Evolutionary conservation across 2,113 vertebrate species (phyloP).

Genomic region (Felis chaus): DNA sequence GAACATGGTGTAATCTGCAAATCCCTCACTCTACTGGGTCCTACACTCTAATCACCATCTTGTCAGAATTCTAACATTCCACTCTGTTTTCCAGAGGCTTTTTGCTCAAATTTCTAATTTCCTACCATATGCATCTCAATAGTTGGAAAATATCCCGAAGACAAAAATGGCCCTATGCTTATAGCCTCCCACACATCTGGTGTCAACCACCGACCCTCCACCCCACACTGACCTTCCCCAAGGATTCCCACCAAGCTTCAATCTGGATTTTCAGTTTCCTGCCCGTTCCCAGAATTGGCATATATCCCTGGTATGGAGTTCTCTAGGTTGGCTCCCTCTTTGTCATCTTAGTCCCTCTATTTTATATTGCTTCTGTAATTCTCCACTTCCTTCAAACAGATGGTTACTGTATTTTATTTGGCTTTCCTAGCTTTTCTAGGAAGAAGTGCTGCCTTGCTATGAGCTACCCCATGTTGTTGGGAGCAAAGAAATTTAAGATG

Average conservation of each 20-base stretch:
- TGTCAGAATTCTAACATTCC: background rate
- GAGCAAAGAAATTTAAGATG: background rate
- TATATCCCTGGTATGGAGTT: background rate
- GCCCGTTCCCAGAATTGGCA: background rate
- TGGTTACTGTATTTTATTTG: background rate
- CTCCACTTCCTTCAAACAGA: background rate
- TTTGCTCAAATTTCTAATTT: background rate
- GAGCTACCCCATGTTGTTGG: background rate
- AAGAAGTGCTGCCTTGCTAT: background rate
- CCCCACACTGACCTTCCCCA: background rate
- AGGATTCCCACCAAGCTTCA: background rate
- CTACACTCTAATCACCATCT: background rate
- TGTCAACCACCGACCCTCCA: background rate
- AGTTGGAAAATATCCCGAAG: background rate
- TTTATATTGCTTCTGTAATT: background rate
- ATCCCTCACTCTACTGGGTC: background rate
- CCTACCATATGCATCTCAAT: background rate
- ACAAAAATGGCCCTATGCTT: background rate
- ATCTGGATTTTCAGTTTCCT: background rate
- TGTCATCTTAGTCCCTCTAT: background rate
- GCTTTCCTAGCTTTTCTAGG: background rate
- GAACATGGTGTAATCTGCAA: background rate
- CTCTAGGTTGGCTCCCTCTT: background rate
- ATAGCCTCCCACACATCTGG: background rate
- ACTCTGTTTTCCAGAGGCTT: background rate